Evolutionary conservation across 2,888 invertebrate genomes (phyloP), one percentile per base, ranked within the genome.

Genomic region (Boloria euphrosyne): DNA sequence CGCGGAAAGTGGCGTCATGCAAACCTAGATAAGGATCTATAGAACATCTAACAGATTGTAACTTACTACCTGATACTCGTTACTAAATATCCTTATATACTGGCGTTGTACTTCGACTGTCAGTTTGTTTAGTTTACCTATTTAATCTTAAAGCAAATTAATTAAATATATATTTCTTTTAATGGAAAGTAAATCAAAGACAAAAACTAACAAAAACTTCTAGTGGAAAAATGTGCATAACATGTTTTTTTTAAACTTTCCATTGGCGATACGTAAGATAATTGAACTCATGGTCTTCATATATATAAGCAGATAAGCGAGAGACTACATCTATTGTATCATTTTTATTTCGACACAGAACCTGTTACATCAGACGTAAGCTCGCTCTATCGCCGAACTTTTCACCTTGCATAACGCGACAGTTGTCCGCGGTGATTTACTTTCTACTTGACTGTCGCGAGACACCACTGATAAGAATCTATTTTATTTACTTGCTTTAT

Each of bases 1-100:
- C 50, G 67, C 70, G 55, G 65, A 65, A 59, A 59, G 65, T 68
- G 72, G 70, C 74, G 72, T 72, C 73, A 73, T 69, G 73, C 70
- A 59, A 71, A 60, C 63, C 66, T 63, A 71, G 74, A 75, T 73
- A 66, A 67, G 62, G 65, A 74, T 73, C 73, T 69, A 67, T 63
- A 64, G 55, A 62, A 65, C 67, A 65, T 62, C 73, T 71, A 71
- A 70, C 68, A 68, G 70, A 70, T 66, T 64, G 67, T 67, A 54
- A 50, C 50, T 55, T 50, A 54, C 38, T 64, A 69, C 59, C 55
- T 54, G 60, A 52, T 59, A 53, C 52, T 59, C 18, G 50, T 27
- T 38, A 59, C 58, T 64, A 31, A 58, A 38, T 64, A 52, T 58
- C 47, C 52, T 38, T 38, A 10, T 38, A 38, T 10, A 38, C 31